Percentiles rank a stretch among this genome's conserved stretches.
Evolutionary conservation across 2,888 invertebrate species (phyloP).

Genomic region (Ornithoptera alexandrae): DNA sequence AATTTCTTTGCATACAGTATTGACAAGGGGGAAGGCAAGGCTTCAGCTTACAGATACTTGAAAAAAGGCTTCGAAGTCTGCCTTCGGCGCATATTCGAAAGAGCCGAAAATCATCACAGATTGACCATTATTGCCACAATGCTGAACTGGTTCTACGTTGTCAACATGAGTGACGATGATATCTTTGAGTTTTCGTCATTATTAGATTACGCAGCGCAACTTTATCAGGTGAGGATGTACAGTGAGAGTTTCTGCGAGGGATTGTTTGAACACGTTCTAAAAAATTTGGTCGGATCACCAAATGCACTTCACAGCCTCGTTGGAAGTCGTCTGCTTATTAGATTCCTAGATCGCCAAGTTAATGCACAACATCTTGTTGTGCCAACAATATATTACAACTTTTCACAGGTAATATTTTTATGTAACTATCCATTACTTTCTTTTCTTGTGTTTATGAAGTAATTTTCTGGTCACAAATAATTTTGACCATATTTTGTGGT

Average conservation of each 20-base stretch:
- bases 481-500: no score
- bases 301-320: constrained; percentile 71
- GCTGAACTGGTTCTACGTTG: constrained; percentile 72
- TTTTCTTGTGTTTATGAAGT: no score
- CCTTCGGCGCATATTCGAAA: constrained; percentile 72
- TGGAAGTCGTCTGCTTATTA: constrained; percentile 77
- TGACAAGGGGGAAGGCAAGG: constrained; percentile 34
- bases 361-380: constrained; percentile 70
- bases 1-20: constrained; percentile 71
- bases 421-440: not conserved
- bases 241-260: constrained; percentile 66
- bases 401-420: constrained; percentile 49
- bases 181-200: constrained; percentile 76
- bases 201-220: constrained; percentile 73
- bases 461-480: no score
- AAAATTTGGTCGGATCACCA: constrained; percentile 66
- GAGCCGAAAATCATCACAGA: constrained; percentile 68
- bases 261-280: constrained; percentile 69
- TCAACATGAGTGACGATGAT: constrained; percentile 60
- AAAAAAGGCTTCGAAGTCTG: constrained; percentile 78
- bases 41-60: constrained; percentile 52
- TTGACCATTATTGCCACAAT: constrained; percentile 71
- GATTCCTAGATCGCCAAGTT: constrained; percentile 76
- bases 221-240: constrained; percentile 63
- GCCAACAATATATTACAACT: constrained; percentile 72